These are phyloP conservation scores for Corythornis madagascariensis DNA, from an alignment of 2,113 vertebrate species.

Conservation along the genomic window DNA sequence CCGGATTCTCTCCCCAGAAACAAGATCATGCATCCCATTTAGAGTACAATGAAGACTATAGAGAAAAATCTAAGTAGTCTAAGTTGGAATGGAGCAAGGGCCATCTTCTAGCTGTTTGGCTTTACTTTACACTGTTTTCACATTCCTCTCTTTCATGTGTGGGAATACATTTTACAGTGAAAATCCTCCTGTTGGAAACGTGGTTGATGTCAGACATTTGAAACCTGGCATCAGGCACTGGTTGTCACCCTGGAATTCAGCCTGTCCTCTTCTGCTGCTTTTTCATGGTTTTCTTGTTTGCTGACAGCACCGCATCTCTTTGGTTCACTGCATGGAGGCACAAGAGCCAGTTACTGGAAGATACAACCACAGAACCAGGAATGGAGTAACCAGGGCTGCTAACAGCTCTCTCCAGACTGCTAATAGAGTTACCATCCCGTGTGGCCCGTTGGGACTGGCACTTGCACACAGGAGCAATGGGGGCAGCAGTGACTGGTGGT, in stretches of 20 bases:
- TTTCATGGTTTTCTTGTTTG: background rate
- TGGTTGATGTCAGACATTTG: background rate
- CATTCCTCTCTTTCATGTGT: background rate
- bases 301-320: background rate
- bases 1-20: background rate
- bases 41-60: background rate
- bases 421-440: fast-evolving
- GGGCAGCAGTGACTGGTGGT: background rate
- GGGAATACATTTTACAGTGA: background rate
- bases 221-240: background rate
- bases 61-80: background rate
- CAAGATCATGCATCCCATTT: background rate
- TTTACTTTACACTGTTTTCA: background rate
- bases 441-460: fast-evolving
- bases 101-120: background rate
- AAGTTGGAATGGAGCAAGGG: background rate
- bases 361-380: background rate
- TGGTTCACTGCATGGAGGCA: background rate
- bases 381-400: background rate
- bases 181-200: background rate
- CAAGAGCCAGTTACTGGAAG: background rate
- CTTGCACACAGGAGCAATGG: fast-evolving
- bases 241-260: background rate
- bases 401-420: background rate
- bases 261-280: background rate